These are phyloP conservation scores for Ethmia dodecea DNA, from an alignment of 2,888 invertebrate genomes.

Conservation along the genomic window DNA sequence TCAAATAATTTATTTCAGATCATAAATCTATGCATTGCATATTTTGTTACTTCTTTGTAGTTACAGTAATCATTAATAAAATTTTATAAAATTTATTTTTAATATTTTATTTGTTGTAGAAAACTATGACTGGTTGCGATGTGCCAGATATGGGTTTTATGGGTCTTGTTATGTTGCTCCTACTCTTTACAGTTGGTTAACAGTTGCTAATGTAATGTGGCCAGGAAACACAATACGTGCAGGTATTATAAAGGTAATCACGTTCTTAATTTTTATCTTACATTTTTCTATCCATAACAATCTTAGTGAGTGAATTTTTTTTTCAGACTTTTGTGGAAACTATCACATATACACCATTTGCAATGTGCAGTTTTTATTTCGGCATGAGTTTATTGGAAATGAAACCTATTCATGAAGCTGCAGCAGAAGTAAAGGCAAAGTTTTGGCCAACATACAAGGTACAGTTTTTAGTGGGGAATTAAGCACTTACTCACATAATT, in stretches of 20 bases:
- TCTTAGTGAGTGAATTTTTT: conserved; percentile 8
- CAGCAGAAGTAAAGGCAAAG: conserved; percentile 83
- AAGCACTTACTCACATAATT: too few relatives aligned
- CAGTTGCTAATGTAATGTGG: conserved; percentile 85
- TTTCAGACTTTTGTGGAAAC: conserved; percentile 85
- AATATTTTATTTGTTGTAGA: conserved; percentile 60
- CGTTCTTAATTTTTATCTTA: neutral
- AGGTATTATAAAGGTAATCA: conserved; percentile 84
- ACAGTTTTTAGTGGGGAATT: neutral
- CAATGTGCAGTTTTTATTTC: conserved; percentile 87
- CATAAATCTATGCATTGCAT: too few relatives aligned
- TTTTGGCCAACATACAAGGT: conserved; percentile 86
- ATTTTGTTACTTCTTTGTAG: too few relatives aligned
- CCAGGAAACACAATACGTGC: conserved; percentile 83
- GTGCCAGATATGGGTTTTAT: conserved; percentile 85
- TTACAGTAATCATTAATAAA: too few relatives aligned
- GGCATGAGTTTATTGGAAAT: conserved; percentile 86
- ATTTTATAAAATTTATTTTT: too few relatives aligned
- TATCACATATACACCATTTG: conserved; percentile 85
- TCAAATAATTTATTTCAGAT: too few relatives aligned
- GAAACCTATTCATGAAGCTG: conserved; percentile 79
- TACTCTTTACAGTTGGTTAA: conserved; percentile 88
- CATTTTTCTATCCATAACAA: neutral
- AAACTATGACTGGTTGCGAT: conserved; percentile 82
- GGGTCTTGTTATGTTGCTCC: conserved; percentile 91